Evolutionary conservation across 1,140 invertebrate species (phyloP).

Genomic region (Dreissena polymorpha): DNA sequence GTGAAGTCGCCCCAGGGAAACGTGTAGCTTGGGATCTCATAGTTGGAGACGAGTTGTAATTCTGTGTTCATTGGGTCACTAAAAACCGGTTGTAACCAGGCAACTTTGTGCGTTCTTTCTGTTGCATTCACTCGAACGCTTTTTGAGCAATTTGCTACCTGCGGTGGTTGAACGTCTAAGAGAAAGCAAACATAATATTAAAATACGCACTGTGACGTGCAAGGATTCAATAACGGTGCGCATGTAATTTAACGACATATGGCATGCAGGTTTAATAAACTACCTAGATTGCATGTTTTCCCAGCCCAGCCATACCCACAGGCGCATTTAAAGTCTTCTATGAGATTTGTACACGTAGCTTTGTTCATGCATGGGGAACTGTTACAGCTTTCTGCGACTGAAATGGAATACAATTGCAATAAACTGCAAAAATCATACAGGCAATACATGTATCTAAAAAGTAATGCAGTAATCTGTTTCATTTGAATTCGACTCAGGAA

Average conservation of each 20-base stretch:
- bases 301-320: slow-evolving; percentile 1
- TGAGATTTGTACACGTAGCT: not conserved
- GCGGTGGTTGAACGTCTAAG: slow-evolving; percentile 25
- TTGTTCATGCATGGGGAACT: slow-evolving; percentile 9
- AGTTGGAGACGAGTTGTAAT: slow-evolving; percentile 14
- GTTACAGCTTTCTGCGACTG: not conserved
- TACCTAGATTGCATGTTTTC: slow-evolving; percentile 10
- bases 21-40: not conserved
- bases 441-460: no score
- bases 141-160: not conserved
- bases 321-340: slow-evolving; percentile 4
- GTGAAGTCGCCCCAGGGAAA: slow-evolving; percentile 51
- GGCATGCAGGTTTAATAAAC: not conserved
- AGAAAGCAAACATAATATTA: not conserved
- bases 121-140: slow-evolving; percentile 5
- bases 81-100: slow-evolving; percentile 4
- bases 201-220: not conserved
- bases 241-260: not conserved
- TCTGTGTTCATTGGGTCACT: slow-evolving; percentile 1
- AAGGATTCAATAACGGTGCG: not conserved
- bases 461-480: no score
- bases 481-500: no score
- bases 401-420: no score
- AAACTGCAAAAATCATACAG: no score
- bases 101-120: not conserved